Evolutionary conservation across 2,888 invertebrate species (phyloP), one percentile per base, ranked within the genome.

Genomic region (Sicus ferrugineus): DNA sequence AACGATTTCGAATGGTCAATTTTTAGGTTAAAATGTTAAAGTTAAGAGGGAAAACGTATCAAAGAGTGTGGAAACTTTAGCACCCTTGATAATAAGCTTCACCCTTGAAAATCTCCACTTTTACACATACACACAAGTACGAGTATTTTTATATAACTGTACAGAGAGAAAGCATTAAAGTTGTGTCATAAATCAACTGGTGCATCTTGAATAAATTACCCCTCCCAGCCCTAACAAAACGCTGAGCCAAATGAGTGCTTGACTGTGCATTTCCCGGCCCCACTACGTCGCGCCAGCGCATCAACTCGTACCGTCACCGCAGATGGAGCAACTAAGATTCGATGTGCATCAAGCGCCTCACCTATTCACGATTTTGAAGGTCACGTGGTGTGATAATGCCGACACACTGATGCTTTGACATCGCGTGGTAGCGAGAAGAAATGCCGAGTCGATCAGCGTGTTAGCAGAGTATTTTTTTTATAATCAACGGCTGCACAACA

Each of bases 341-440:
- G 19, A 26, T 48, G 63, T 9, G 63, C 28, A 46, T 68, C 70
- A 70, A 72, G 68, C 65, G 74, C 76, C 75, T 74, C 76, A 72
- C 76, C 76, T 72, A 76, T 67, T 75, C 76, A 76, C 76, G 76
- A 74, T 74, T 76, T 75, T 76, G 76, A 76, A 76, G 76, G 76
- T 75, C 73, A 76, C 73, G 76, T 74, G 77, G 21, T 23, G 50
- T 34, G 11, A 7, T 50, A 21, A 21, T 50, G 50, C 23, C 23
- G 50, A 21, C 19, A 9, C 19, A 46, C 56, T 66, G 63, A 63
- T 70, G 28, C 31, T 56, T 42, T 34, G 26, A 34, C 28, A 31
- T 52, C 28, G 19, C 28, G 42, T 23, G 63, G 46, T 56, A 62
- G 64, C 28, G 52, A n/a, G 68, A 31, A 56, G 68, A 68, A 68